phyloP scores from a whole-genome alignment of 2,888 invertebrate species.

The Panzeria rudis region DNA sequence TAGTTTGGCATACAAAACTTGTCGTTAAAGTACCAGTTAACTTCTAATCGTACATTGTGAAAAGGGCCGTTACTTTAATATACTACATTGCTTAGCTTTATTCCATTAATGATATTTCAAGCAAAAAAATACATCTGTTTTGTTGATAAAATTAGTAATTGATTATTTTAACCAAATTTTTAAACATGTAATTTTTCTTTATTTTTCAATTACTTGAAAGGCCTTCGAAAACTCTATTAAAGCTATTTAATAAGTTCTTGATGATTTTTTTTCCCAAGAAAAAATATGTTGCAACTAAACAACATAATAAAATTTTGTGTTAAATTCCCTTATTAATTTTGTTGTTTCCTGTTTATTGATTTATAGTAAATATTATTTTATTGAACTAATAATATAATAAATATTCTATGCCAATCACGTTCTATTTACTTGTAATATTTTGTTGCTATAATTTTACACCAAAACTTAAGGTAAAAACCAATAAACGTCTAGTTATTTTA shows the following conservation, averaged over 20 bases:
- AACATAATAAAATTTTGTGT: constrained; percentile 2
- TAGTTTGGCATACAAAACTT: too few relatives aligned
- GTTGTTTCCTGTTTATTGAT: constrained; percentile 51
- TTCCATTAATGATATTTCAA: too few relatives aligned
- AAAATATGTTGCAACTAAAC: not conserved
- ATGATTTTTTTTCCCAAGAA: constrained; percentile 4
- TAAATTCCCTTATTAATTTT: constrained; percentile 32
- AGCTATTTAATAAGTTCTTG: not conserved
- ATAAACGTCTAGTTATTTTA: constrained; percentile 24
- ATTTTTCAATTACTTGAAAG: not conserved
- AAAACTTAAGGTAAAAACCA: constrained; percentile 13
- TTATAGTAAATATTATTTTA: constrained; percentile 24
- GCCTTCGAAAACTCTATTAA: not conserved
- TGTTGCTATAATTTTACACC: constrained; percentile 31
- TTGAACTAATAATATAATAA: constrained; percentile 6
- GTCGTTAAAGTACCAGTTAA: too few relatives aligned
- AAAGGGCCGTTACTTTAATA: too few relatives aligned
- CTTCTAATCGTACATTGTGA: too few relatives aligned
- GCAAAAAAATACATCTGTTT: too few relatives aligned
- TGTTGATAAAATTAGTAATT: too few relatives aligned
- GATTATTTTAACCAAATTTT: too few relatives aligned
- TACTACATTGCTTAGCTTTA: too few relatives aligned
- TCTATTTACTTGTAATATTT: constrained; percentile 44
- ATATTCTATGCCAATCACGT: constrained; percentile 42
- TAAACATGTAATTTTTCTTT: too few relatives aligned